These are phyloP conservation scores for Ctenochaetus hawaiiensis DNA, from an alignment of 2,797 vertebrate genomes.

Conservation along the genomic window DNA sequence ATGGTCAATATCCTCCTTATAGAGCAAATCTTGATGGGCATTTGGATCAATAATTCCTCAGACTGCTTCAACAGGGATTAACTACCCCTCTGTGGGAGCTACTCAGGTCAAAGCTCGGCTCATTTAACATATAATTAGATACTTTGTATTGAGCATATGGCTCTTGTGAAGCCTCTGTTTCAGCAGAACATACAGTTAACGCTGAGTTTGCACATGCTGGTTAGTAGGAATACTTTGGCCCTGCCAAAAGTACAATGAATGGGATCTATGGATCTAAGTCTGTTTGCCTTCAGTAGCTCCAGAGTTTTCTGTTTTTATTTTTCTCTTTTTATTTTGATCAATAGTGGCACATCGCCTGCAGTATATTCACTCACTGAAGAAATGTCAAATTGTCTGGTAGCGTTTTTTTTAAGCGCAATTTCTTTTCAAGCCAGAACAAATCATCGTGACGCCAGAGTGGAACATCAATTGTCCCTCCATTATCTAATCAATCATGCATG, in stretches of 20 bases:
- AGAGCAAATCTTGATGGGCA: slow-evolving; percentile 66
- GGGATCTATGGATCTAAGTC: slow-evolving; percentile 22
- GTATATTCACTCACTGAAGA: slow-evolving; percentile 47
- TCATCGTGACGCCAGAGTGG: slow-evolving; percentile 21
- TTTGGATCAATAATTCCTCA: slow-evolving; percentile 79
- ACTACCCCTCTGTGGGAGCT: slow-evolving; percentile 64
- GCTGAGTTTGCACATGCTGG: slow-evolving; percentile 56
- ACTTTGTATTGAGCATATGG: slow-evolving; percentile 73
- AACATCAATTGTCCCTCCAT: slow-evolving; percentile 48
- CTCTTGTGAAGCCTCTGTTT: slow-evolving; percentile 67
- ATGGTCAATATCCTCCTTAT: slow-evolving; percentile 71
- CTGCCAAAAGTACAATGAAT: slow-evolving; percentile 53
- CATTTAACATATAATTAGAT: slow-evolving; percentile 83
- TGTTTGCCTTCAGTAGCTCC: slow-evolving; percentile 32
- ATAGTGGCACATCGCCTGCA: slow-evolving; percentile 22
- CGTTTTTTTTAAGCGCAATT: slow-evolving; percentile 48
- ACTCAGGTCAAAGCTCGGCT: slow-evolving; percentile 70
- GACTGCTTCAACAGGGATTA: slow-evolving; percentile 81
- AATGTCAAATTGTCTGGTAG: slow-evolving; percentile 54
- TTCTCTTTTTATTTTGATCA: slow-evolving; percentile 55
- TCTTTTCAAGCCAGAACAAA: slow-evolving; percentile 52
- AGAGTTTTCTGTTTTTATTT: slow-evolving; percentile 27
- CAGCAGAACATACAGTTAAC: slow-evolving; percentile 57
- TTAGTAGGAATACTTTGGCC: slow-evolving; percentile 46
- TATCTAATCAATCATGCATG: slow-evolving; percentile 50